Evolutionary conservation across 2,113 vertebrate species (phyloP).

Genomic region (Heterocephalus glaber): DNA sequence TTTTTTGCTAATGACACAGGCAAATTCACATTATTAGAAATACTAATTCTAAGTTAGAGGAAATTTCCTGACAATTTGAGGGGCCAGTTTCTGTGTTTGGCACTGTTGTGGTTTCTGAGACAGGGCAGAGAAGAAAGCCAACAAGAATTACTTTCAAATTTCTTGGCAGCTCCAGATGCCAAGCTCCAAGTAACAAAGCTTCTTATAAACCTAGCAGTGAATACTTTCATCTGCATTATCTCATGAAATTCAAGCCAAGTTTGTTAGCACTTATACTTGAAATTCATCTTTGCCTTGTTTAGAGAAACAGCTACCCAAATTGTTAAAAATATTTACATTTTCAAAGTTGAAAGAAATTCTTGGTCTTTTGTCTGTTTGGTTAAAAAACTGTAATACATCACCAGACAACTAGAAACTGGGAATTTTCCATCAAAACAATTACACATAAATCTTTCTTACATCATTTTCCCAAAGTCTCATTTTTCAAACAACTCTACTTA

Average conservation of each 20-base stretch:
- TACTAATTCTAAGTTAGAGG: neutral
- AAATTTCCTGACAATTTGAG: slow-evolving; percentile 1
- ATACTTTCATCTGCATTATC: neutral
- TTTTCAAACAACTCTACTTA: neutral
- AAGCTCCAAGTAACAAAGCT: neutral
- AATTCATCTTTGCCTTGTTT: slow-evolving; percentile 48
- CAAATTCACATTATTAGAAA: neutral
- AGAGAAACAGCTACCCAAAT: neutral
- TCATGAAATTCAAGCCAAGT: neutral
- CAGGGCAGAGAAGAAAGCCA: neutral
- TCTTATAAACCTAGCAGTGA: neutral
- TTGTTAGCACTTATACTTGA: slow-evolving; percentile 29
- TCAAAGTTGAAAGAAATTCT: neutral
- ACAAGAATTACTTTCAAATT: neutral
- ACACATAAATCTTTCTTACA: neutral
- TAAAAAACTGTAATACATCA: neutral
- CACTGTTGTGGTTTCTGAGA: neutral
- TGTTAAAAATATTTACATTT: neutral
- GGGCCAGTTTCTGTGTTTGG: neutral
- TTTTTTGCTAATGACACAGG: neutral
- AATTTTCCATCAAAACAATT: slow-evolving; percentile 13
- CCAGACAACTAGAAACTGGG: neutral
- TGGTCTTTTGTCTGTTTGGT: neutral
- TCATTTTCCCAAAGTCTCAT: neutral
- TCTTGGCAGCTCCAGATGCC: neutral